Percentiles rank a stretch among this genome's conserved stretches.
phyloP scores from a whole-genome alignment of 2,797 vertebrate species.

The Phataginus tetradactyla region DNA sequence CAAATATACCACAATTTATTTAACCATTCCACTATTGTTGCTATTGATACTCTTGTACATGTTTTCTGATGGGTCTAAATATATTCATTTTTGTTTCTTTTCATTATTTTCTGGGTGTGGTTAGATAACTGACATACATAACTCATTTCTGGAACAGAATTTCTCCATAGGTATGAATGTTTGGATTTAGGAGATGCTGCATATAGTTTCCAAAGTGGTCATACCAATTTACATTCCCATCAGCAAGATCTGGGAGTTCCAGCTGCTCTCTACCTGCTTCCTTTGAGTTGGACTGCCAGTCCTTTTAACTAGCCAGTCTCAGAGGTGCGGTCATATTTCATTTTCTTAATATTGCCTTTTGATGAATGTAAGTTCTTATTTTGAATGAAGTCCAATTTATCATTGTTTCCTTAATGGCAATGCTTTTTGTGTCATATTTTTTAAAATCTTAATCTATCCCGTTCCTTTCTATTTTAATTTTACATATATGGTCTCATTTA shows the following conservation, averaged over 20 bases:
- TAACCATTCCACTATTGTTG: neutral
- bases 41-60: neutral
- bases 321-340: neutral
- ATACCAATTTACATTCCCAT: neutral
- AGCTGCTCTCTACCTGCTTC: neutral
- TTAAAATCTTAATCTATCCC: neutral
- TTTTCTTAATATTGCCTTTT: neutral
- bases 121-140: neutral
- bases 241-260: neutral
- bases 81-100: too few relatives aligned
- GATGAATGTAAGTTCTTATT: neutral
- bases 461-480: conserved; percentile 34
- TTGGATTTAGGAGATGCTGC: neutral
- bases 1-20: neutral
- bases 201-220: neutral
- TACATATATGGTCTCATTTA: neutral
- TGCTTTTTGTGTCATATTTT: neutral
- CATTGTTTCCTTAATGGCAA: neutral
- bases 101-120: too few relatives aligned
- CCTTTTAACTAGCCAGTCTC: neutral
- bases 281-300: neutral
- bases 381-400: neutral
- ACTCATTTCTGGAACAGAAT: neutral
- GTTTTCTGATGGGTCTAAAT: neutral
- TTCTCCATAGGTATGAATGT: neutral